These are phyloP conservation scores for Brenthis ino DNA, from an alignment of 2,888 invertebrate species.

Conservation along the genomic window DNA sequence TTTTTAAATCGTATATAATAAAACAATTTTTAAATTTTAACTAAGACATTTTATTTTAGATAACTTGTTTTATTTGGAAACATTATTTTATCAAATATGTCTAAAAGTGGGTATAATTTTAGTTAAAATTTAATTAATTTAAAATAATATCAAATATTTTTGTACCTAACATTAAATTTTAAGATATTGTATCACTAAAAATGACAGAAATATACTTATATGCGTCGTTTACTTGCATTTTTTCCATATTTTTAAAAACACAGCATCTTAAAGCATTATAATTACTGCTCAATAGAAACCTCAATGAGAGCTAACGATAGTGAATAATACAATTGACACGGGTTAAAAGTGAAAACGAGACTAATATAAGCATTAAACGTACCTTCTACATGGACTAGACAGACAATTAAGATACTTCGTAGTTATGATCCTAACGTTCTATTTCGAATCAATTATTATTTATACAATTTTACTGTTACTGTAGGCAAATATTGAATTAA, in stretches of 20 bases:
- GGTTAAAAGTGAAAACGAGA: slow-evolving; percentile 25
- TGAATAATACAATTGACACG: slow-evolving; percentile 26
- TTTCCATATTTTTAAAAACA: neutral
- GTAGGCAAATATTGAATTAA: neutral
- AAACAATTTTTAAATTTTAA: too few species aligned
- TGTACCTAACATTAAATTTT: too few species aligned
- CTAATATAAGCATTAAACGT: slow-evolving; percentile 1
- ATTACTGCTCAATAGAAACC: neutral
- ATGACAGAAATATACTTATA: too few species aligned
- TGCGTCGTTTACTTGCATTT: too few species aligned
- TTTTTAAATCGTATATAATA: too few species aligned
- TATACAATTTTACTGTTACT: slow-evolving; percentile 1
- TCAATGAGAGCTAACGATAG: neutral
- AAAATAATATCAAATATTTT: too few species aligned
- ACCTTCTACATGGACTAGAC: slow-evolving; percentile 7
- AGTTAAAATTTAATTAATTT: too few species aligned
- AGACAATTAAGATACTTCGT: slow-evolving; percentile 21
- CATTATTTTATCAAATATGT: too few species aligned
- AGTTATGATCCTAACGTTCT: slow-evolving; percentile 17
- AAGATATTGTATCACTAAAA: too few species aligned
- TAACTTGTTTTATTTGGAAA: too few species aligned
- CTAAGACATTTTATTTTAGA: too few species aligned
- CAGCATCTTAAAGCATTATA: neutral
- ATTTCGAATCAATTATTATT: slow-evolving; percentile 1
- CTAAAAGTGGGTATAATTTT: too few species aligned